phyloP scores from a whole-genome alignment of 2,888 invertebrate genomes.

The Ditula angustiorana region DNA sequence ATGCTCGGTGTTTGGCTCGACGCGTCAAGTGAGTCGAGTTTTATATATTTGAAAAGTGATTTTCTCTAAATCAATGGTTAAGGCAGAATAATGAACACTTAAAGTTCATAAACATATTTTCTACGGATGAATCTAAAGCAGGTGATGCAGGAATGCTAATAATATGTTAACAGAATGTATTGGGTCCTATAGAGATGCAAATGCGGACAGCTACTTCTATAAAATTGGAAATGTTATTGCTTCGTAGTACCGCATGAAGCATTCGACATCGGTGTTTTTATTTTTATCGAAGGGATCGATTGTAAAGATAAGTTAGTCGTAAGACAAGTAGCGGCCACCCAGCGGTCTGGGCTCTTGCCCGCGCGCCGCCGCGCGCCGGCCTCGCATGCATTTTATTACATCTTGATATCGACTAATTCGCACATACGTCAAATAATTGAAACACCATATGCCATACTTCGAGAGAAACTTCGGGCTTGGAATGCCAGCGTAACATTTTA shows the following conservation, averaged over 20 bases:
- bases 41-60: background rate
- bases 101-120: conserved; percentile 23
- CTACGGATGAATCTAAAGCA: conserved; percentile 27
- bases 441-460: conserved; percentile 54
- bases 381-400: conserved; percentile 80
- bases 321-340: conserved; percentile 85
- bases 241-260: conserved; percentile 73
- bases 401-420: conserved; percentile 80
- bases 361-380: conserved; percentile 56
- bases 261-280: conserved; percentile 72
- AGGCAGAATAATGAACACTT: conserved; percentile 16
- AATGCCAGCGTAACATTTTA: conserved; percentile 56
- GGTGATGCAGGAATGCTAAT: conserved; percentile 71
- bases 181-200: conserved; percentile 78
- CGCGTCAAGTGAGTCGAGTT: background rate
- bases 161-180: conserved; percentile 76
- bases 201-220: conserved; percentile 74
- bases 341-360: conserved; percentile 49
- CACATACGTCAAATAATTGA: conserved; percentile 79
- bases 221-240: conserved; percentile 79
- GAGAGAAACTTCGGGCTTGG: conserved; percentile 49
- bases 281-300: conserved; percentile 83
- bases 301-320: conserved; percentile 83
- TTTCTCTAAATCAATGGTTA: conserved; percentile 12
- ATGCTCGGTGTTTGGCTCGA: background rate